These are phyloP conservation scores for Odontamblyopus lacepedii DNA, from an alignment of 2,797 vertebrate genomes.

Conservation along the genomic window DNA sequence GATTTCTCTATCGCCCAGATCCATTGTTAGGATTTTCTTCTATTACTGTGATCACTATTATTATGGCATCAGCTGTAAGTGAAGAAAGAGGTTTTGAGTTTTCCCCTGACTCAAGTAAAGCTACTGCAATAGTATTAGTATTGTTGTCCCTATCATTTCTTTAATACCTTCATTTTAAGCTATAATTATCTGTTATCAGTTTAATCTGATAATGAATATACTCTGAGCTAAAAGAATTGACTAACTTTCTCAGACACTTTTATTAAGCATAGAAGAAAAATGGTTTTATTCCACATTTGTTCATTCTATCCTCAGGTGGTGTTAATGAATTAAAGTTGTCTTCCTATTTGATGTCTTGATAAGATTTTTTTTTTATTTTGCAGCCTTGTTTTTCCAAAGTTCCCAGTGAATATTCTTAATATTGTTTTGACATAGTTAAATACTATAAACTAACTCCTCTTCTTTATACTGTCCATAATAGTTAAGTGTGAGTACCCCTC, in stretches of 20 bases:
- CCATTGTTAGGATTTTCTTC: slow-evolving; percentile 63
- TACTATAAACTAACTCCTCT: neutral
- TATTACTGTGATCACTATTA: slow-evolving; percentile 67
- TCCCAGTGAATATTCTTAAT: neutral
- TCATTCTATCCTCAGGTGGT: neutral
- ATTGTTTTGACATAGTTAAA: neutral
- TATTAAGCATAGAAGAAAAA: slow-evolving; percentile 18
- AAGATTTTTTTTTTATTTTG: neutral
- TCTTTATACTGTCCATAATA: slow-evolving; percentile 16
- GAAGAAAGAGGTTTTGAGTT: slow-evolving; percentile 56
- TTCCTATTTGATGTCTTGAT: neutral
- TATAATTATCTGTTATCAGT: slow-evolving; percentile 30
- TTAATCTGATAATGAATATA: slow-evolving; percentile 28
- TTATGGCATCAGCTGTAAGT: slow-evolving; percentile 61
- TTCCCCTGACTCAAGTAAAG: slow-evolving; percentile 41
- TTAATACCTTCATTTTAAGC: slow-evolving; percentile 29
- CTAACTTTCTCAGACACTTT: slow-evolving; percentile 12
- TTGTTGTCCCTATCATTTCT: slow-evolving; percentile 41
- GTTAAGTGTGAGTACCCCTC: slow-evolving; percentile 1
- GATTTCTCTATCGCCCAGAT: slow-evolving; percentile 62
- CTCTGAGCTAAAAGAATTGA: slow-evolving; percentile 27
- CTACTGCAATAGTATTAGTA: slow-evolving; percentile 17
- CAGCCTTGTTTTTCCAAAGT: neutral
- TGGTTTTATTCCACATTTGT: slow-evolving; percentile 3
- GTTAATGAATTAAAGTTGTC: too few species aligned